A percentile compares a stretch with the other conserved stretches of the same genome.
Conservation (phyloP, 2,888 invertebrate species). For the Mimumesa dahlbomi region DNA sequence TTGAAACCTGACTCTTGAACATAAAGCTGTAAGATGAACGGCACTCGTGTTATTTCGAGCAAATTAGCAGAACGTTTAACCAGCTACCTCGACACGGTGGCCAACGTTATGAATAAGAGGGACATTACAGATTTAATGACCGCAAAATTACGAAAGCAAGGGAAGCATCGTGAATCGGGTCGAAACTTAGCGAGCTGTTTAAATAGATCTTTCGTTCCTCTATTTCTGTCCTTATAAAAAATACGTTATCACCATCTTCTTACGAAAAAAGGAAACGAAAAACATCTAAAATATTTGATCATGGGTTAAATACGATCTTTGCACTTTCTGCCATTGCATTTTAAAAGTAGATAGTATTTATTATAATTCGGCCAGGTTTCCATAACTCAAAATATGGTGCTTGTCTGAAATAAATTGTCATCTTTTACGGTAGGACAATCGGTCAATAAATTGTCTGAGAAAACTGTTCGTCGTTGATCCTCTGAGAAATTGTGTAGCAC, state of each 20-base stretch:
- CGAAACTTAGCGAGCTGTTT: slow-evolving; percentile 42
- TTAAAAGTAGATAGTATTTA: no score
- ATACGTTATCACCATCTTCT: slow-evolving; percentile 24
- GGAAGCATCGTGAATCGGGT: slow-evolving; percentile 34
- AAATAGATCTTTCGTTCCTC: slow-evolving; percentile 17
- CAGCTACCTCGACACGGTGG: slow-evolving; percentile 32
- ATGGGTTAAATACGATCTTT: slow-evolving; percentile 14
- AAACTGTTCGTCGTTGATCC: no score
- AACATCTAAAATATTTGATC: slow-evolving; percentile 17
- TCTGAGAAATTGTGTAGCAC: no score
- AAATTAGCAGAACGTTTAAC: slow-evolving; percentile 43
- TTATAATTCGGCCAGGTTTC: no score
- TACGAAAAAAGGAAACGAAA: slow-evolving; percentile 7
- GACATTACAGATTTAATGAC: slow-evolving; percentile 39
- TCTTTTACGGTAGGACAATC: no score
- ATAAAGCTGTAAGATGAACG: slow-evolving; percentile 17
- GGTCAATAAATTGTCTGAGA: no score
- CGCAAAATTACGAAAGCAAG: slow-evolving; percentile 46
- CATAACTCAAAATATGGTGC: no score
- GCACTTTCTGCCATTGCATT: slow-evolving; percentile 52
- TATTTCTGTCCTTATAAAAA: slow-evolving; percentile 1
- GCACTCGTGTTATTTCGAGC: slow-evolving; percentile 24
- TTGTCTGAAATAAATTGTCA: no score
- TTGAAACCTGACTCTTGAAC: background rate
- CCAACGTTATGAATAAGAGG: slow-evolving; percentile 38